Evolutionary conservation across 1,140 invertebrate species (phyloP), one percentile per base, ranked within the genome.

Genomic region (Lasaia peninsularis): DNA sequence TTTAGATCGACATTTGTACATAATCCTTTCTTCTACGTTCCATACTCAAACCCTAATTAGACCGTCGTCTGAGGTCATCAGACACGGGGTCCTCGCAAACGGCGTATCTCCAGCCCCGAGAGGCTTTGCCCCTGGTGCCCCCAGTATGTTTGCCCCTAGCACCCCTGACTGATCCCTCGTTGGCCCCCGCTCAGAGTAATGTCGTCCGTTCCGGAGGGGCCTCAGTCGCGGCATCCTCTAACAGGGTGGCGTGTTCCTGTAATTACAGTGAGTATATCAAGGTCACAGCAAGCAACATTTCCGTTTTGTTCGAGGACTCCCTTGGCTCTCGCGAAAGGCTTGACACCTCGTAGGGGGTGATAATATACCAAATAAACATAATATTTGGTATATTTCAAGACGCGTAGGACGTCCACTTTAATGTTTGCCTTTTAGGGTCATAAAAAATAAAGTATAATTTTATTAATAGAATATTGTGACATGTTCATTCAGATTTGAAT

Each of bases 241-340:
- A 67, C 32, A 84, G 59, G 48, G 67, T 78, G 18, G 71, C 77
- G 48, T 78, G 77, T 56, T 81, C 77, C 74, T 81, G 63, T 7
- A 64, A 58, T 7, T 28, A 40, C n/a, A 18, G 28, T 5, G 8
- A 31, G 3, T 8, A 31, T 31, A 31, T 31, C 3, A 31, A 31
- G 3, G 8, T n/a, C n/a, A n/a, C n/a, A n/a, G n/a, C n/a, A n/a
- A n/a, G n/a, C n/a, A n/a, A n/a, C n/a, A n/a, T n/a, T n/a, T n/a
- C n/a, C n/a, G n/a, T n/a, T n/a, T n/a, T n/a, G n/a, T n/a, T n/a
- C n/a, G n/a, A n/a, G n/a, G n/a, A n/a, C n/a, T n/a, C n/a, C n/a
- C n/a, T n/a, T n/a, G n/a, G n/a, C n/a, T n/a, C n/a, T n/a, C n/a
- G n/a, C n/a, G n/a, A n/a, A n/a, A n/a, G n/a, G n/a, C n/a, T n/a